Conservation (phyloP, 2,797 vertebrate species). For the Carduelis carduelis region DNA sequence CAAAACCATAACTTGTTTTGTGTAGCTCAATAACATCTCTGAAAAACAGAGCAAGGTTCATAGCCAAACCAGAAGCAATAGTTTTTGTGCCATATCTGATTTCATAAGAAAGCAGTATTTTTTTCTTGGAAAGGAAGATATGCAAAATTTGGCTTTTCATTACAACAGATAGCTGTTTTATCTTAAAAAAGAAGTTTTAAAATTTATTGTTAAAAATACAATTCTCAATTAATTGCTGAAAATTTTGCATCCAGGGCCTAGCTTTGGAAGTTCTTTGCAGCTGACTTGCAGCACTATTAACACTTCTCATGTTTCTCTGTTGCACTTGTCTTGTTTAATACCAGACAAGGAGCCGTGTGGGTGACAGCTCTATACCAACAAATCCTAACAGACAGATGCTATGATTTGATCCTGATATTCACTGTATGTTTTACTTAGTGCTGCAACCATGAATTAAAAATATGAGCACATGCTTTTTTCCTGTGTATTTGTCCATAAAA, state of each 20-base stretch:
- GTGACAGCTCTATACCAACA: constrained; percentile 42
- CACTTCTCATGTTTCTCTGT: constrained; percentile 9
- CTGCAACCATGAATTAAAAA: background rate
- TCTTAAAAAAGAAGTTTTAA: background rate
- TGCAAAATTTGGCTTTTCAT: background rate
- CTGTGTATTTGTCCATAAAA: background rate
- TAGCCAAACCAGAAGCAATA: background rate
- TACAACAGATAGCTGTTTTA: background rate
- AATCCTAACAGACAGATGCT: constrained; percentile 42
- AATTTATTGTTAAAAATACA: background rate
- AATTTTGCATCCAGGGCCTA: background rate
- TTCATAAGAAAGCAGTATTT: background rate
- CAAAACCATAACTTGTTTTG: background rate
- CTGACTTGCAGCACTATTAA: constrained; percentile 4
- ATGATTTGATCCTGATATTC: constrained; percentile 4
- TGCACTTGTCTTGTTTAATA: constrained; percentile 26
- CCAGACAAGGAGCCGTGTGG: background rate
- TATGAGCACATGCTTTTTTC: background rate
- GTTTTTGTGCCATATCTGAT: background rate
- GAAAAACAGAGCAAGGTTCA: background rate
- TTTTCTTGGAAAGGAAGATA: background rate
- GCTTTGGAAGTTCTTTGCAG: background rate
- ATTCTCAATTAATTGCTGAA: background rate
- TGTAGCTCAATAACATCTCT: background rate
- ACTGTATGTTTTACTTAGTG: background rate